These are phyloP conservation scores for Cryptocheilus praepositus DNA, from an alignment of 2,888 invertebrate species.

Conservation along the genomic window DNA sequence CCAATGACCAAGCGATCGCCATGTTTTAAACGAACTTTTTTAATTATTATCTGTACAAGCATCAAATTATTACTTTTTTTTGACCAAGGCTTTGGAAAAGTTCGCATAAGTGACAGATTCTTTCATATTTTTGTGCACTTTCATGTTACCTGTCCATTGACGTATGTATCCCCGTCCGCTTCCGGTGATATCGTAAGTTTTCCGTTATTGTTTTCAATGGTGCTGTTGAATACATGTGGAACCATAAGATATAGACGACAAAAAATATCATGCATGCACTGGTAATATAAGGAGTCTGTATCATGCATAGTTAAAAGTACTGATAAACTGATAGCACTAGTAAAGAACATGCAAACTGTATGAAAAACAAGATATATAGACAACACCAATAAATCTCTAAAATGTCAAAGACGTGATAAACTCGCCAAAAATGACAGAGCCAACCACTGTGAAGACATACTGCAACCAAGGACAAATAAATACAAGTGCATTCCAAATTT, in stretches of 20 bases:
- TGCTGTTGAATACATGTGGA: conserved; percentile 63
- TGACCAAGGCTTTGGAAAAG: not conserved
- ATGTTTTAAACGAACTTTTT: conserved; percentile 74
- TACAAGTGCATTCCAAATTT: too few species aligned
- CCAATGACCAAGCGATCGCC: conserved; percentile 79
- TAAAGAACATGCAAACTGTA: not conserved
- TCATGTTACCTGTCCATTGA: conserved; percentile 78
- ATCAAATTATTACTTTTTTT: conserved; percentile 1
- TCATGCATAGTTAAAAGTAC: too few species aligned
- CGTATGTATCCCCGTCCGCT: conserved; percentile 76
- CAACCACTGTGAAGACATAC: too few species aligned
- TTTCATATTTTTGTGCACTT: too few species aligned
- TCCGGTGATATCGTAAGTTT: conserved; percentile 75
- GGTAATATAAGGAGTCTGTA: not conserved
- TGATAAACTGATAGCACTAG: not conserved
- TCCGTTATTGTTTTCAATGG: conserved; percentile 76
- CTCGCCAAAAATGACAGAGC: too few species aligned
- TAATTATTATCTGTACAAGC: conserved; percentile 69
- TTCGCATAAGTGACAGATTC: not conserved
- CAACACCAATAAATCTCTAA: too few species aligned
- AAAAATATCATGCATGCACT: not conserved
- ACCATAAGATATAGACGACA: not conserved
- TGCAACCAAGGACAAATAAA: too few species aligned
- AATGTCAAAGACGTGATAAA: too few species aligned
- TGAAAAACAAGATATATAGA: too few species aligned